phyloP scores from a whole-genome alignment of 2,113 vertebrate genomes.

The Sardina pilchardus region DNA sequence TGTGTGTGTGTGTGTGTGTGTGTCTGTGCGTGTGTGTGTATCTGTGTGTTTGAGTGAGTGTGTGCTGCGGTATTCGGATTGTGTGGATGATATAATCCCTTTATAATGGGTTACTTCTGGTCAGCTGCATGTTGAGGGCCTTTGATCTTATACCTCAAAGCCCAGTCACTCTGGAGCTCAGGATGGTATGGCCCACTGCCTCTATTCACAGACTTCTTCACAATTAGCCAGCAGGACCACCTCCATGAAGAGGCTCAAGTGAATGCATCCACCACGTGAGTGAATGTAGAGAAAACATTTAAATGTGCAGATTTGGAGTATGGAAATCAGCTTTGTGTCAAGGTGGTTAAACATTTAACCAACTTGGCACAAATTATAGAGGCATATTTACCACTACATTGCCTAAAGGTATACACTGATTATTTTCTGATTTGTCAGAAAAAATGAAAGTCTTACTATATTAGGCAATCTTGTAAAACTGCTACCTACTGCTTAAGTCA shows the following conservation, averaged over 20 bases:
- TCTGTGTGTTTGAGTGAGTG: not conserved
- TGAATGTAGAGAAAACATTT: not conserved
- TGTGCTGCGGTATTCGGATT: constrained; percentile 34
- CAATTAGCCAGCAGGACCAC: not conserved
- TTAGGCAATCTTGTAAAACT: no score
- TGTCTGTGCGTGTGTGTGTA: not conserved
- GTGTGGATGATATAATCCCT: constrained; percentile 57
- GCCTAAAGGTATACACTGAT: not conserved
- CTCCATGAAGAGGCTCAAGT: not conserved
- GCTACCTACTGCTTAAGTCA: no score
- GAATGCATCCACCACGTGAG: not conserved
- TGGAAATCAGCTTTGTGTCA: not conserved
- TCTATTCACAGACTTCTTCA: not conserved
- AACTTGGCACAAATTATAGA: no score
- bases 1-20: not conserved
- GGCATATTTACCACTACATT: not conserved
- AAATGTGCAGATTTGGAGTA: not conserved
- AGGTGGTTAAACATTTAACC: not conserved
- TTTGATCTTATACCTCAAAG: constrained; percentile 56
- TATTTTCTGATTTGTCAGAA: not conserved
- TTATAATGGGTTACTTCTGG: constrained; percentile 55
- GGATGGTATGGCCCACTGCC: not conserved
- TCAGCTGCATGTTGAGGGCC: constrained; percentile 38
- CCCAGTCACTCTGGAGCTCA: constrained; percentile 10
- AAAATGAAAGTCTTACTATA: not conserved